A percentile compares a stretch with the other conserved stretches of the same genome.
Conservation (phyloP, 2,888 invertebrate genomes). For the Tetranychus piercei region DNA sequence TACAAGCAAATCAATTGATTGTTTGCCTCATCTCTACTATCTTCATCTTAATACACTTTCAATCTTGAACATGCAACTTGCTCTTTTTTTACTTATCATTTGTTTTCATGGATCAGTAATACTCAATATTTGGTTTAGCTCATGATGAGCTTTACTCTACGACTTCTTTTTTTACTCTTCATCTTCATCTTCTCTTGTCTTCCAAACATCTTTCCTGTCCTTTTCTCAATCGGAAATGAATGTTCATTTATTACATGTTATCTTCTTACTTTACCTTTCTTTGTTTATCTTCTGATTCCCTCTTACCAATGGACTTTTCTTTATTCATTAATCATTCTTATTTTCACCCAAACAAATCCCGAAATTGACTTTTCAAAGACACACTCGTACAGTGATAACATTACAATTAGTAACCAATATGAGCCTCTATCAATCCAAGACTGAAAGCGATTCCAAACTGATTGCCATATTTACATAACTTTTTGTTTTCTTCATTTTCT, state of each 20-base stretch:
- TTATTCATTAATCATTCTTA: background rate
- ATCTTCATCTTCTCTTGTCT: background rate
- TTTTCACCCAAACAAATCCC: background rate
- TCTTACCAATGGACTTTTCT: background rate
- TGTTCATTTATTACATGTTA: background rate
- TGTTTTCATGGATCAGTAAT: background rate
- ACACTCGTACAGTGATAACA: too few relatives aligned
- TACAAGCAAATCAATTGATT: background rate
- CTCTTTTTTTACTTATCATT: background rate
- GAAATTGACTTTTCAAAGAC: background rate
- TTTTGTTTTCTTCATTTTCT: too few relatives aligned
- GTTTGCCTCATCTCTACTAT: background rate
- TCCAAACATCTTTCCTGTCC: background rate
- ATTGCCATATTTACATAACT: too few relatives aligned
- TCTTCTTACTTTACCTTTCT: background rate
- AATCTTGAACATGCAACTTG: background rate
- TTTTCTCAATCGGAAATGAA: background rate
- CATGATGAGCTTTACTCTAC: background rate
- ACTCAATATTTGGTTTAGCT: background rate
- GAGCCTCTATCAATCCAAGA: too few relatives aligned
- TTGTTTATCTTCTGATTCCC: background rate
- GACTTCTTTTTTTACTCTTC: background rate
- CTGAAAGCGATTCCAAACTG: too few relatives aligned
- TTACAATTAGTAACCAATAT: too few relatives aligned
- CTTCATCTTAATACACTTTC: background rate